Evolutionary conservation across 2,113 vertebrate genomes (phyloP), one percentile per base, ranked within the genome.

Genomic region (Alaudala cheleensis): DNA sequence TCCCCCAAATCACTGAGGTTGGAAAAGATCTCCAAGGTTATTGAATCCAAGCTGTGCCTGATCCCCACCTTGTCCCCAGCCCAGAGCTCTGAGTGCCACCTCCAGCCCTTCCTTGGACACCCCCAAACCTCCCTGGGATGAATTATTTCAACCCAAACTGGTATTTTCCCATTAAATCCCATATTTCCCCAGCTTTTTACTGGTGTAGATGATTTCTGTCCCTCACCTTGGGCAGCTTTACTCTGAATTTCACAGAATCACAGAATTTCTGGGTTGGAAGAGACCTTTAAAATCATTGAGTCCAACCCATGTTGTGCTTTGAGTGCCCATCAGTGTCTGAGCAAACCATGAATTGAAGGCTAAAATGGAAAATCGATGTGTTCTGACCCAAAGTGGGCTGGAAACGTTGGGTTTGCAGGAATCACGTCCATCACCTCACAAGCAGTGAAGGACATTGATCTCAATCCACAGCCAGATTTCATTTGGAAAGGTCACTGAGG

Each of bases 401-500:
- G n/a, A 83, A 92, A 89, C 17, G 4, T 57, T 19, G 70, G 61
- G 64, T 81, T 85, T 87, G 53, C 45, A 47, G 62, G 81, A 70
- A 92, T 42, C 33, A 40, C n/a, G 37, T 71, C 47, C 39, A 77
- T 66, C n/a, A 13, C 57, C 76, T 81, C 56, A 10, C 31, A 53
- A 61, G 18, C 7, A 3, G 20, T 14, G 26, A 65, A 67, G 28
- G 84, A 20, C 61, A 85, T 42, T 34, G 49, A 81, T 93, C 84
- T 91, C 65, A 84, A 73, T 14, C 65, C 67, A 83, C 12, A 71
- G 9, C 24, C n/a, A 79, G 50, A 84, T 95, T 91, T 93, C n/a
- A 76, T 95, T 95, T 95, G 53, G 51, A 95, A 95, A 93, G 81
- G 74, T 95, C 79, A 72, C n/a, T 28, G 61, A 29, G 33, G 65